Conservation (phyloP, 2,113 vertebrate species). For the Dicrurus megarhynchus region DNA sequence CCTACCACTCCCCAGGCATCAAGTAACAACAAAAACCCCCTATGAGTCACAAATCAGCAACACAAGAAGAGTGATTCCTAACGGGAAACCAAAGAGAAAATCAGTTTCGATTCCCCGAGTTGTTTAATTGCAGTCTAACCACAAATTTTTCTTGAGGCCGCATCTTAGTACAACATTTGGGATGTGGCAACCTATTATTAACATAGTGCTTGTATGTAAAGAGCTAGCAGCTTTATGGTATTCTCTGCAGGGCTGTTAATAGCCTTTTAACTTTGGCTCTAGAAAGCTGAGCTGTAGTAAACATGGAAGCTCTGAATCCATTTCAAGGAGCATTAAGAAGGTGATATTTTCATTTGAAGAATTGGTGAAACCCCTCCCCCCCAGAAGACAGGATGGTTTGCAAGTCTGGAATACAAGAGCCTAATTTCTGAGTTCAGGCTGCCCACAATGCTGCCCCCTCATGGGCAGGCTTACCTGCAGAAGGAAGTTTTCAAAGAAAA, state of each 20-base stretch:
- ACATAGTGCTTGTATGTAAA: background rate
- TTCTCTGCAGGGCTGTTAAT: background rate
- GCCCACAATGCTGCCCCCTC: rapidly evolving
- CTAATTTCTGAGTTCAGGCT: background rate
- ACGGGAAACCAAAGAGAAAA: background rate
- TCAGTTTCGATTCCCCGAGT: background rate
- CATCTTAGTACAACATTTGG: background rate
- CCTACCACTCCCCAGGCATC: background rate
- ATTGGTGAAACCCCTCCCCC: background rate
- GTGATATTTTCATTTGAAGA: background rate
- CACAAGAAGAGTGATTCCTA: background rate
- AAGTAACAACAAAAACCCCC: background rate
- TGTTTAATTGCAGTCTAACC: background rate
- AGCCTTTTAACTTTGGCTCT: background rate
- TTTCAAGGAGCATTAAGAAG: background rate
- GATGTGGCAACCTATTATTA: background rate
- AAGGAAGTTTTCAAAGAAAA: background rate
- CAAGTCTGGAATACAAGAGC: background rate
- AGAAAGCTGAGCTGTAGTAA: background rate
- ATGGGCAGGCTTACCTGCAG: background rate
- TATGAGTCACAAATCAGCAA: background rate
- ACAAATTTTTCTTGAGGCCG: background rate
- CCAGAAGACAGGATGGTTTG: background rate
- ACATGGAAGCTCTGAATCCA: background rate
- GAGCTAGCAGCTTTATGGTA: background rate